A percentile compares a stretch with the other conserved stretches of the same genome.
These are phyloP conservation scores for Anthopleura sola DNA, from an alignment of 64 coral and sea anemone genomes.

Conservation along the genomic window DNA sequence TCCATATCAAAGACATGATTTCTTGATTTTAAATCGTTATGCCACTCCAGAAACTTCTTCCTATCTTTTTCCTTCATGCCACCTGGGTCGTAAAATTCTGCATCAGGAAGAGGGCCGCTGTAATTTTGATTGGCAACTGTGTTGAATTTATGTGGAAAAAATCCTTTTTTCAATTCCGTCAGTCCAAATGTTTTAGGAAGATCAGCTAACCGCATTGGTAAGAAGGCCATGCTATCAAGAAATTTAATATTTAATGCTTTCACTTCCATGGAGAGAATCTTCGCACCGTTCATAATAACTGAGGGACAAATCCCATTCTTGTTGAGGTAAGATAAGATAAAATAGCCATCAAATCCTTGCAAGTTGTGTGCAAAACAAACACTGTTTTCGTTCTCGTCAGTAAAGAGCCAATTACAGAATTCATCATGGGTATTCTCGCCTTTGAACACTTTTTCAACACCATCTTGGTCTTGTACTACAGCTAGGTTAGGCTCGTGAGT, in stretches of 20 bases:
- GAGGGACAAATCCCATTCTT: background rate
- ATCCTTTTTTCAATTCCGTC: slow-evolving; percentile 16
- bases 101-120: background rate
- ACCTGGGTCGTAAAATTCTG: too few species aligned
- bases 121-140: background rate
- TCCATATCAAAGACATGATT: too few species aligned
- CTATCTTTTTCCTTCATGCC: too few species aligned
- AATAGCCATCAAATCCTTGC: slow-evolving; percentile 6
- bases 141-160: slow-evolving; percentile 39
- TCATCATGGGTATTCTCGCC: too few species aligned
- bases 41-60: too few species aligned
- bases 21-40: too few species aligned
- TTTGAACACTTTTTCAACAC: too few species aligned
- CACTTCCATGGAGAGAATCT: too few species aligned
- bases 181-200: slow-evolving; percentile 55
- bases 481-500: slow-evolving; percentile 10
- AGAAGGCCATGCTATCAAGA: slow-evolving; percentile 23
- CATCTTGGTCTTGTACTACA: slow-evolving; percentile 5
- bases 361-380: slow-evolving; percentile 19
- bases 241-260: slow-evolving; percentile 5
- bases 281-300: slow-evolving; percentile 33
- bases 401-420: slow-evolving; percentile 51
- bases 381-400: background rate
- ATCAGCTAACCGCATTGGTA: background rate
- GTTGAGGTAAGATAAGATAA: slow-evolving; percentile 6